Evolutionary conservation across 2,113 vertebrate species (phyloP).

Genomic region (Baryphthengus martii): DNA sequence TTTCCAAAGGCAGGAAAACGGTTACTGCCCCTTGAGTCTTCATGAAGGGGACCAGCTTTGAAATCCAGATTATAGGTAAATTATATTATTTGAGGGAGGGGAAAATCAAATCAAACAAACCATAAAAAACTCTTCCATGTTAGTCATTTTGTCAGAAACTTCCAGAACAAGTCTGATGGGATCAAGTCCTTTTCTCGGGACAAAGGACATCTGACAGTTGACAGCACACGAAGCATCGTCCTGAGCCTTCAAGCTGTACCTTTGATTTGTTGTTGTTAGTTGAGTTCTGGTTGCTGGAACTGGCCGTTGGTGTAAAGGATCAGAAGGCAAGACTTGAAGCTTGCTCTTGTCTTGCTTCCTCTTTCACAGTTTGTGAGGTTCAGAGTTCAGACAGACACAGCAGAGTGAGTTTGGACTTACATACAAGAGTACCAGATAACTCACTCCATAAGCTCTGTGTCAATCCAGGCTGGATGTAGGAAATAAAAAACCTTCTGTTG

Average conservation of each 20-base stretch:
- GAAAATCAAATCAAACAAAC: neutral
- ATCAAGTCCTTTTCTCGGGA: neutral
- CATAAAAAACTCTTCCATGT: neutral
- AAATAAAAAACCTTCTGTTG: neutral
- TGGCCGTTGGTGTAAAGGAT: rapidly evolving
- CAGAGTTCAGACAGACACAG: neutral
- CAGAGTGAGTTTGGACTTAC: neutral
- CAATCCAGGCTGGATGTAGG: neutral
- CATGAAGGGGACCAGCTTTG: neutral
- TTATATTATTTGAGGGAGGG: neutral
- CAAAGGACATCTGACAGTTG: no score
- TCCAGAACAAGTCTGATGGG: neutral
- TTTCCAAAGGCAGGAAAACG: neutral
- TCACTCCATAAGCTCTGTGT: neutral
- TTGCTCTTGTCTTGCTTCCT: neutral
- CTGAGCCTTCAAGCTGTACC: neutral
- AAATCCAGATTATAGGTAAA: neutral
- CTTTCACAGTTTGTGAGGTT: neutral
- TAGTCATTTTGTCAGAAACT: neutral
- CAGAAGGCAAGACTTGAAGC: neutral
- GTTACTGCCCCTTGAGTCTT: neutral
- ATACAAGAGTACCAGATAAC: neutral
- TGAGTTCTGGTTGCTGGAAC: neutral
- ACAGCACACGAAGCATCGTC: no score
- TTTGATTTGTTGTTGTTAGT: neutral